Conservation (phyloP, 2,888 invertebrate genomes). For the Doris montereyensis region DNA sequence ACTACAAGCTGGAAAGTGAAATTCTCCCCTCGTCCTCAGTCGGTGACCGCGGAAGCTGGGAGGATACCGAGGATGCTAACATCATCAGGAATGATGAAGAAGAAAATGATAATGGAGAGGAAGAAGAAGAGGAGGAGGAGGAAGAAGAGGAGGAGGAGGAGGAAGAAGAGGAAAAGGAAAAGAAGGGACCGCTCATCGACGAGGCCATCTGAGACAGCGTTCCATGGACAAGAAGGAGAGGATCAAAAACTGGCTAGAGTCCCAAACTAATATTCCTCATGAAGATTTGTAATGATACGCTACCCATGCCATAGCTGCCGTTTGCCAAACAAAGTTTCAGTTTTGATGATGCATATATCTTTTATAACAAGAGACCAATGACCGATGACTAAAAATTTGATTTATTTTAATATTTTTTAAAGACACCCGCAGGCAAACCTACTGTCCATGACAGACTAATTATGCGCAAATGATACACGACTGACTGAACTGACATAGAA, state of each 20-base stretch:
- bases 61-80: background rate
- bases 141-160: slow-evolving; percentile 27
- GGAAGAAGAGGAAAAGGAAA: slow-evolving; percentile 20
- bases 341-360: too few species aligned
- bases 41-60: background rate
- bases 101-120: background rate
- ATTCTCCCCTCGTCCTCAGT: background rate
- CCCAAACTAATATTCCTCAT: slow-evolving; percentile 46
- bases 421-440: too few species aligned
- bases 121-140: slow-evolving; percentile 15
- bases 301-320: too few species aligned
- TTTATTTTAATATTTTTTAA: too few species aligned
- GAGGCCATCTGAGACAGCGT: slow-evolving; percentile 41
- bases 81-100: background rate
- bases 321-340: too few species aligned
- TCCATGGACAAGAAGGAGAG: slow-evolving; percentile 62
- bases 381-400: too few species aligned
- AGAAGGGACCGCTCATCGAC: too few species aligned
- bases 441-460: too few species aligned
- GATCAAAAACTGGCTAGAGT: slow-evolving; percentile 69
- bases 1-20: background rate
- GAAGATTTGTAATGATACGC: too few species aligned
- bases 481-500: too few species aligned
- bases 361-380: too few species aligned
- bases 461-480: too few species aligned